phyloP scores from a whole-genome alignment of 2,113 vertebrate species.

The Myotis davidii region DNA sequence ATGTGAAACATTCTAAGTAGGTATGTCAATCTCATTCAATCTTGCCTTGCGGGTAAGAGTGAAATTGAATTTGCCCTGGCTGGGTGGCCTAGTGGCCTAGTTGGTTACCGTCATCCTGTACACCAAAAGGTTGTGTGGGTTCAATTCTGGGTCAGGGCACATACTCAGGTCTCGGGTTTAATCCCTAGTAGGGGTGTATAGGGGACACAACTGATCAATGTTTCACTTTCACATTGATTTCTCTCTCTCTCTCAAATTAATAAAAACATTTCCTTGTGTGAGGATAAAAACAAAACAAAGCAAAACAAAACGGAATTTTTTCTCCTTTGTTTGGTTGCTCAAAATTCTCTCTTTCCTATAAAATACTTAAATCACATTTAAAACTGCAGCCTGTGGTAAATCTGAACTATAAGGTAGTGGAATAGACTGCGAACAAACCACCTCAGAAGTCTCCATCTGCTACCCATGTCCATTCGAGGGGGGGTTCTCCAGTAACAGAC shows the following conservation, averaged over 20 bases:
- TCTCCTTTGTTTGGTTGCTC: neutral
- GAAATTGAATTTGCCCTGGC: neutral
- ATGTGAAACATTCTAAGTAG: neutral
- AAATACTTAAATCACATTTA: neutral
- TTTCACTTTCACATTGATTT: neutral
- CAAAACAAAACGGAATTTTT: neutral
- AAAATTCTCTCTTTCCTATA: slow-evolving; percentile 7
- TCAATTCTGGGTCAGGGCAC: too few species aligned
- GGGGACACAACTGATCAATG: neutral
- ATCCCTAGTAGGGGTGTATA: neutral
- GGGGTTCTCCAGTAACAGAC: neutral
- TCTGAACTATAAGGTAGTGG: neutral
- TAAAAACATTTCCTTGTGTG: neutral
- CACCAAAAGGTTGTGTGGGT: neutral
- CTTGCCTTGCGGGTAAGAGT: neutral
- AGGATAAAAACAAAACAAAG: neutral
- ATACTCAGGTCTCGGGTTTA: neutral
- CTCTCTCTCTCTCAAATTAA: neutral
- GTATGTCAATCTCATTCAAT: neutral
- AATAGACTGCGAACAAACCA: neutral
- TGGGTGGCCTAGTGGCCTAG: neutral
- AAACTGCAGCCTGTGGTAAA: neutral
- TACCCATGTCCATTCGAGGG: neutral
- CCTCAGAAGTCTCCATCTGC: neutral
- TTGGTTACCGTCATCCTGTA: neutral